Evolutionary conservation across 2,797 vertebrate genomes (phyloP).

Genomic region (Bovichtus diacanthus): DNA sequence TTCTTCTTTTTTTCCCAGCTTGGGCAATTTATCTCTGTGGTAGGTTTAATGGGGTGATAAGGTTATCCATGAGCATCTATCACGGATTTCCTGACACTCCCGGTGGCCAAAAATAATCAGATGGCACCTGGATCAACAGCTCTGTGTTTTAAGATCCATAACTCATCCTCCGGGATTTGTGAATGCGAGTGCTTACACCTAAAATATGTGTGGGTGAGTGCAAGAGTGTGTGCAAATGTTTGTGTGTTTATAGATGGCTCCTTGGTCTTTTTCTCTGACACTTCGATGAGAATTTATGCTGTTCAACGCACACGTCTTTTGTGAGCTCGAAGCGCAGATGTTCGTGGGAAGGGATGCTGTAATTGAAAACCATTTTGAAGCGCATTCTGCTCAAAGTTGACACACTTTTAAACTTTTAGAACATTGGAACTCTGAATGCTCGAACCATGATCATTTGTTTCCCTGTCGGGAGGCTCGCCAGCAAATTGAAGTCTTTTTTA

Average conservation of each 20-base stretch:
- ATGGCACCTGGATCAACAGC: conserved; percentile 86
- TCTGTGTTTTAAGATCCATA: conserved; percentile 70
- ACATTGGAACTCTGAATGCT: neutral
- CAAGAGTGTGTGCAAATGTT: conserved; percentile 22
- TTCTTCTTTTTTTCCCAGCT: conserved; percentile 25
- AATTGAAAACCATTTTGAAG: conserved; percentile 22
- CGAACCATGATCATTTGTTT: conserved; percentile 11
- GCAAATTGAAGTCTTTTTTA: neutral
- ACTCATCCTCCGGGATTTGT: conserved; percentile 67
- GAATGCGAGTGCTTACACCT: conserved; percentile 44
- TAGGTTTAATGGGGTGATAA: conserved; percentile 72
- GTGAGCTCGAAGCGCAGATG: conserved; percentile 52
- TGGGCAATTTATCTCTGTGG: conserved; percentile 56
- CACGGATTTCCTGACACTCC: conserved; percentile 75
- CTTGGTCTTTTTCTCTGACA: conserved; percentile 38
- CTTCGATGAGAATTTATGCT: conserved; percentile 39
- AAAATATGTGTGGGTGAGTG: conserved; percentile 45
- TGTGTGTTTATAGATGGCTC: conserved; percentile 20
- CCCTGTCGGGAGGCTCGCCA: neutral
- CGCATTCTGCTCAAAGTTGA: conserved; percentile 1
- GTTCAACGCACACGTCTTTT: conserved; percentile 12
- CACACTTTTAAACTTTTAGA: conserved; percentile 20
- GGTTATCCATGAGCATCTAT: conserved; percentile 81
- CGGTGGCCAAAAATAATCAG: conserved; percentile 84
- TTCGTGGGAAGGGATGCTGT: conserved; percentile 51